phyloP scores from a whole-genome alignment of 2,888 invertebrate species.

The Amitus sp. region DNA sequence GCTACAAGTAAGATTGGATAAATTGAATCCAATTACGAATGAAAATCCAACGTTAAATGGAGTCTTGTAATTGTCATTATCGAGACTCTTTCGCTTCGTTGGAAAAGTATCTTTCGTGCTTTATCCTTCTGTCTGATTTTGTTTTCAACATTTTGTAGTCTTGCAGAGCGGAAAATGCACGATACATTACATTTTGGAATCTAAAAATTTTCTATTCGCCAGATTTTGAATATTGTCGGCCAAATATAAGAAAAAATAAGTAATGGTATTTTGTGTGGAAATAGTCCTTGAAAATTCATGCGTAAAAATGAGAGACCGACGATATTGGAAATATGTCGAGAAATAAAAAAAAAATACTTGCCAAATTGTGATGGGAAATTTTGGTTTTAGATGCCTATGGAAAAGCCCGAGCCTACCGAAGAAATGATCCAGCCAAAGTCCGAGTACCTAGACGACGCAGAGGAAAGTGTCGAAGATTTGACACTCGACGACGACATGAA shows the following conservation, averaged over 20 bases:
- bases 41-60: too few relatives aligned
- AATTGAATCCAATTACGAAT: too few relatives aligned
- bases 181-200: slow-evolving; percentile 46
- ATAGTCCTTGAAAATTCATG: too few relatives aligned
- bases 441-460: slow-evolving; percentile 77
- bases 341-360: too few relatives aligned
- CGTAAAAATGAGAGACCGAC: not conserved
- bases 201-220: too few relatives aligned
- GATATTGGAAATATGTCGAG: too few relatives aligned
- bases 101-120: slow-evolving; percentile 59
- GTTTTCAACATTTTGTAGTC: slow-evolving; percentile 32
- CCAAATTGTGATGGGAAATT: not conserved
- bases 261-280: too few relatives aligned
- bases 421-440: slow-evolving; percentile 76
- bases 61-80: too few relatives aligned
- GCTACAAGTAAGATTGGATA: slow-evolving; percentile 61
- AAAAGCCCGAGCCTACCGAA: slow-evolving; percentile 70
- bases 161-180: slow-evolving; percentile 60
- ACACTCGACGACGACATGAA: slow-evolving; percentile 81
- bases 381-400: slow-evolving; percentile 60
- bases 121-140: slow-evolving; percentile 57
- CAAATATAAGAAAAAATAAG: too few relatives aligned
- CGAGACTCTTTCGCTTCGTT: slow-evolving; percentile 63
- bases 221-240: too few relatives aligned
- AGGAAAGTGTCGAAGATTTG: slow-evolving; percentile 85